Conservation (phyloP, 2,113 vertebrate species). For the Pao palembangensis region DNA sequence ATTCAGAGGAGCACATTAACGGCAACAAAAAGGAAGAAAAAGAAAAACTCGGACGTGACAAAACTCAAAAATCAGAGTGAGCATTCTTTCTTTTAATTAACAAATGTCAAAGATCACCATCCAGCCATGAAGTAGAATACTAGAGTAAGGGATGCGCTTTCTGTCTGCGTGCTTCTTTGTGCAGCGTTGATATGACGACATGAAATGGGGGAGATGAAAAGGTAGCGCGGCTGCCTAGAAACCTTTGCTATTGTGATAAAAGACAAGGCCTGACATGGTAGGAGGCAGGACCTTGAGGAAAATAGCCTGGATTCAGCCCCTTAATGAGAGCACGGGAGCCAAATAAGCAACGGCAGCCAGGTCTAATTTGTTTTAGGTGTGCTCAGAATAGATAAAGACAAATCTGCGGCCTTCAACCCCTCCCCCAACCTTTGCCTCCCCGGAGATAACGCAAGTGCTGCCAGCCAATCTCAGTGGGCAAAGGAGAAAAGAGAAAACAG, state of each 20-base stretch:
- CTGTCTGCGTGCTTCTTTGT: constrained; percentile 44
- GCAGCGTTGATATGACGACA: constrained; percentile 54
- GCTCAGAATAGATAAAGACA: constrained; percentile 80
- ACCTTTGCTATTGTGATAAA: constrained; percentile 67
- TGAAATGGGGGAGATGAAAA: constrained; percentile 67
- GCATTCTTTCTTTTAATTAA: constrained; percentile 52
- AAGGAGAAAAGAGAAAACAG: constrained; percentile 42
- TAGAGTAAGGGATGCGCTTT: constrained; percentile 8
- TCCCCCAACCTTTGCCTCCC: constrained; percentile 74
- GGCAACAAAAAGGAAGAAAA: background rate
- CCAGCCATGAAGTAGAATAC: constrained; percentile 30
- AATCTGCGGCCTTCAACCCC: constrained; percentile 72
- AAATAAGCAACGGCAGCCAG: constrained; percentile 68
- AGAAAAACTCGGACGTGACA: constrained; percentile 18
- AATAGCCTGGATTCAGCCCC: constrained; percentile 62
- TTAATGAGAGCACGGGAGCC: constrained; percentile 73
- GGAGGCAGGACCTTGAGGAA: constrained; percentile 73
- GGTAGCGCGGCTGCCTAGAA: constrained; percentile 55
- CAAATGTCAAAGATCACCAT: constrained; percentile 56
- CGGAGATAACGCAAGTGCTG: constrained; percentile 75
- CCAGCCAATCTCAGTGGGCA: constrained; percentile 73
- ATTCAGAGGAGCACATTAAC: no score
- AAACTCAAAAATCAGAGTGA: constrained; percentile 25
- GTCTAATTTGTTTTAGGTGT: constrained; percentile 82
- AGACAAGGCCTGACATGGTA: constrained; percentile 59